Evolutionary conservation across 2,888 invertebrate genomes (phyloP), one percentile per base, ranked within the genome.

Genomic region (Blastobasis lacticolella): DNA sequence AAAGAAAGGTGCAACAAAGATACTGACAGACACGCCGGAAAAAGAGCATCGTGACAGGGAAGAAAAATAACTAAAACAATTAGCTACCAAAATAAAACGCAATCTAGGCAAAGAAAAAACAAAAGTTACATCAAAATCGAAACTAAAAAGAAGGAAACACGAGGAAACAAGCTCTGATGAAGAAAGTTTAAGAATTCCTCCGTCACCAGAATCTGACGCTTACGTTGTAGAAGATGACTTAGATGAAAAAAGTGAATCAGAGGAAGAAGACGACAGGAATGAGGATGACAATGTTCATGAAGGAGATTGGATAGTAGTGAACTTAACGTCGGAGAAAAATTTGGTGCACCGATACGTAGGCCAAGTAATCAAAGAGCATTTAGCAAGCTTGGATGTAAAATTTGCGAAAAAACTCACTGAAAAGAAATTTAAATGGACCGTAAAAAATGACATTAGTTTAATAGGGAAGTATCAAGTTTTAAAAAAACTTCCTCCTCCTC

Each of bases 281-380:
- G n/a, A n/a, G n/a, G 54, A 54, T 38, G 56, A 55, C 38, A 46
- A 53, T 55, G 50, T 57, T 50, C 50, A 54, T 46, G 51, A 37
- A 53, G 54, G 55, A n/a, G 59, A 60, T 56, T 63, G 59, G 61
- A 56, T 62, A 47, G 48, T 62, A 6, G 59, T 65, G 10, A 63
- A 65, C 42, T 47, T 64, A 42, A 38, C 54, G 6, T 62, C 61
- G 5, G 40, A 58, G 50, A 64, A 56, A 49, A 59, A 59, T 50
- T 38, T 60, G n/a, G 51, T 55, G 38, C 61, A 61, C 51, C 50
- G 59, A 45, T 62, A 59, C 54, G 63, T 62, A 41, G 61, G 60
- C 6, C 64, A 61, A 51, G 48, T 62, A 37, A 40, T 57, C 41
- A 59, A 50, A n/a, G 57, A 54, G 41, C 10, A 40, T 47, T 37